A percentile compares a stretch with the other conserved stretches of the same genome.
phyloP scores from a whole-genome alignment of 2,113 vertebrate genomes.

The Oncorhynchus gorbuscha region DNA sequence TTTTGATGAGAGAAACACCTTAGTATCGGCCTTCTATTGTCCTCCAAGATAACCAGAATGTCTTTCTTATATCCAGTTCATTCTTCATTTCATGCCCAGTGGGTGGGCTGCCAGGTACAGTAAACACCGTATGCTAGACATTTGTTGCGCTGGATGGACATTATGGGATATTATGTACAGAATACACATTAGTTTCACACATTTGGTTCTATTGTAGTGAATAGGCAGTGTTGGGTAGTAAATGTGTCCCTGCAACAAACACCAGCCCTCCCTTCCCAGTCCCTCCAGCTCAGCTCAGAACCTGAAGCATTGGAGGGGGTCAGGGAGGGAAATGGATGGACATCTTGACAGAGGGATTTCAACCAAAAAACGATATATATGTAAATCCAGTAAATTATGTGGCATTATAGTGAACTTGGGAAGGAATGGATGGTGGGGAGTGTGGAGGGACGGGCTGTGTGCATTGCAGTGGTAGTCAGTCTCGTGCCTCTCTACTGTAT shows the following conservation, averaged over 20 bases:
- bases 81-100: conserved; percentile 43
- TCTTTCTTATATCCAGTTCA: conserved; percentile 40
- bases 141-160: background rate
- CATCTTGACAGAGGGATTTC: conserved; percentile 42
- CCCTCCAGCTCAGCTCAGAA: background rate
- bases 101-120: background rate
- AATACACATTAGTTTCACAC: background rate
- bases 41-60: background rate
- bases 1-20: background rate
- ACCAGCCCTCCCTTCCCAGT: background rate
- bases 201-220: conserved; percentile 28
- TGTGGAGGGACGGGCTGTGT: conserved; percentile 9
- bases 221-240: conserved; percentile 34
- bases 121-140: background rate
- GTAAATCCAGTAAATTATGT: conserved; percentile 42
- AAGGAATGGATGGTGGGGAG: conserved; percentile 12
- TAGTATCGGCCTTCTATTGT: background rate
- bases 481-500: conserved; percentile 8
- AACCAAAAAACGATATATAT: conserved; percentile 50
- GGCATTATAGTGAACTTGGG: conserved; percentile 28
- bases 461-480: conserved; percentile 3
- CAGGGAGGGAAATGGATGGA: conserved; percentile 43
- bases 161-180: conserved; percentile 47
- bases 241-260: conserved; percentile 37
- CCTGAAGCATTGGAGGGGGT: conserved; percentile 36